These are phyloP conservation scores for Baccha elongata DNA, from an alignment of 2,888 invertebrate species.

Conservation along the genomic window DNA sequence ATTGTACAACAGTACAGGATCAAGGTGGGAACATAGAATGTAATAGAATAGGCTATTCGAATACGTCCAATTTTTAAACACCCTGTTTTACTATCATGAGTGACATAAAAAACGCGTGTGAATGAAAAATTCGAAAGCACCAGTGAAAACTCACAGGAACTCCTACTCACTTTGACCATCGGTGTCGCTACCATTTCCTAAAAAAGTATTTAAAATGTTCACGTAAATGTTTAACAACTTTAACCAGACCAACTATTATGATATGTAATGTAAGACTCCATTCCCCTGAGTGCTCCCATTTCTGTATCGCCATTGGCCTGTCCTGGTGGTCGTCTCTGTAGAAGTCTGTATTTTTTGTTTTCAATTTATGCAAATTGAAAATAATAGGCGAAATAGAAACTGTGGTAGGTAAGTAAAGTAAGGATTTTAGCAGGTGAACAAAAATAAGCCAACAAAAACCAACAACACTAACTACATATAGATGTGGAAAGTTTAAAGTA, in stretches of 20 bases:
- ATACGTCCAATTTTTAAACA: no score
- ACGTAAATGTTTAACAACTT: constrained; percentile 59
- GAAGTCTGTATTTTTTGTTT: constrained; percentile 39
- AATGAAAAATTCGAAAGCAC: constrained; percentile 49
- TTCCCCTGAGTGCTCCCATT: no score
- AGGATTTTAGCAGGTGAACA: background rate
- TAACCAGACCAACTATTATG: constrained; percentile 13
- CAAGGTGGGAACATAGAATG: no score
- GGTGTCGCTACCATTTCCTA: constrained; percentile 28
- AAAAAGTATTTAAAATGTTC: constrained; percentile 57
- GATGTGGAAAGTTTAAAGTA: constrained; percentile 8
- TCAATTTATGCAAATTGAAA: constrained; percentile 68
- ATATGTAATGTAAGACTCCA: no score
- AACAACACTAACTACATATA: constrained; percentile 1
- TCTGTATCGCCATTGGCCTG: no score
- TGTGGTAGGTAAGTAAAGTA: constrained; percentile 12
- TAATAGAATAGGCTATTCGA: no score
- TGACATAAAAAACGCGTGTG: constrained; percentile 30
- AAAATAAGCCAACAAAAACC: constrained; percentile 8
- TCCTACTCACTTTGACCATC: constrained; percentile 44
- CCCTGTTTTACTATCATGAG: background rate
- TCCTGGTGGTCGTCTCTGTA: constrained; percentile 1
- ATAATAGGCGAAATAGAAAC: constrained; percentile 52
- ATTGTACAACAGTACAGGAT: no score
- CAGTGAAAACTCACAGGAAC: constrained; percentile 36